Evolutionary conservation across 2,797 vertebrate genomes (phyloP), one percentile per base, ranked within the genome.

Genomic region (Oryzias sinensis): DNA sequence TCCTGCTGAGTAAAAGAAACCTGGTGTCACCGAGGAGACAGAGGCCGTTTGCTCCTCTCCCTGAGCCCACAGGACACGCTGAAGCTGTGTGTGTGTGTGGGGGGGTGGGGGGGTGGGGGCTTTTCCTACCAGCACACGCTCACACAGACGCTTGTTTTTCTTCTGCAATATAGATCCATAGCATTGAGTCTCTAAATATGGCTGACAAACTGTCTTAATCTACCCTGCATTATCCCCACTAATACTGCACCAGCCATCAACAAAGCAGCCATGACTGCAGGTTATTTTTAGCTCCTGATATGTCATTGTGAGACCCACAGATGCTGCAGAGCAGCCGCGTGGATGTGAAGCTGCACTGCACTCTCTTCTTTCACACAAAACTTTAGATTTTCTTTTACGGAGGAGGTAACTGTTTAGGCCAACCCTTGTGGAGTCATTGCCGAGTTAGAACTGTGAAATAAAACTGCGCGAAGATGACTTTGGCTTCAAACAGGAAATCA

Each of bases 241-340:
- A 82, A 75, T 59, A 51, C 42, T 45, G 49, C 45, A 52, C 33
- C 40, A 37, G 71, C 59, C 77, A 72, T 57, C 75, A 74, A 69
- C 49, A 55, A 53, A 51, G 53, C 15, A 29, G 44, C 55, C 49
- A 51, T 25, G 53, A 53, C 27, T 20, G 37, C 49, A 11, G 43
- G 5, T 9, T 75, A 68, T 68, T 72, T 81, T 69, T 60, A 73
- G 65, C 47, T 47, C 22, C 46, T 37, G 43, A 56, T 20, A 59
- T 41, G 58, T 69, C 49, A 47, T 40, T 65, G 27, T 42, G 24
- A 64, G 50, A 40, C 46, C 18, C 50, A 60, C 1, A 52, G 42
- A 43, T 51, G 40, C 40, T 33, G 40, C 56, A 18, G 40, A 42
- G 22, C 41, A 24, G 49, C 27, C 22, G 42, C 24, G 14, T 16